phyloP scores from a whole-genome alignment of 1,140 invertebrate genomes.

The Drepana arcuata region DNA sequence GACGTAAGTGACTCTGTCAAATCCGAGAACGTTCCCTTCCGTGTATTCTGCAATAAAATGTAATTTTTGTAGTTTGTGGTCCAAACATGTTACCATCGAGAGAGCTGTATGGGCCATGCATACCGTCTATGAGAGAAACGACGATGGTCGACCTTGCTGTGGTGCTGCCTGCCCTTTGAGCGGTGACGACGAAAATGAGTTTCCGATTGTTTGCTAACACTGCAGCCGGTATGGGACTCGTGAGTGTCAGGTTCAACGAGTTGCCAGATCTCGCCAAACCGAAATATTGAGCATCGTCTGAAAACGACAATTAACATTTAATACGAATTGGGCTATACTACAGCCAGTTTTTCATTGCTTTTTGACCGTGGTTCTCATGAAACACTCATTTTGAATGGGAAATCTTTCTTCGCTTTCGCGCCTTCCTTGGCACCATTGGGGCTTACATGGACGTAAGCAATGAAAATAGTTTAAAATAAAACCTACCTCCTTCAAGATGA shows the following conservation, averaged over 20 bases:
- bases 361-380: no score
- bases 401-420: no score
- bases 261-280: slow-evolving; percentile 5
- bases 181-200: slow-evolving; percentile 17
- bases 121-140: slow-evolving; percentile 16
- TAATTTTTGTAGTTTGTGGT: no score
- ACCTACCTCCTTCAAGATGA: slow-evolving; percentile 21
- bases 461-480: no score
- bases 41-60: slow-evolving; percentile 1
- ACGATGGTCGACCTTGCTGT: slow-evolving; percentile 15
- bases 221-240: slow-evolving; percentile 10
- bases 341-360: no score
- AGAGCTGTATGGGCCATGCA: slow-evolving; percentile 1
- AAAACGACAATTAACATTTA: no score
- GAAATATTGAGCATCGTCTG: slow-evolving; percentile 25
- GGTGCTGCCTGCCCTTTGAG: slow-evolving; percentile 5
- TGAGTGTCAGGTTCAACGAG: slow-evolving; percentile 7
- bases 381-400: no score
- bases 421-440: no score
- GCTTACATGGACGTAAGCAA: no score
- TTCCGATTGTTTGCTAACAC: slow-evolving; percentile 19
- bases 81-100: no score
- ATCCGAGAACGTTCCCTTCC: slow-evolving; percentile 3
- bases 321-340: no score
- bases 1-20: slow-evolving; percentile 10